phyloP scores from a whole-genome alignment of 2,797 vertebrate species.

The Odontamblyopus rebecca region DNA sequence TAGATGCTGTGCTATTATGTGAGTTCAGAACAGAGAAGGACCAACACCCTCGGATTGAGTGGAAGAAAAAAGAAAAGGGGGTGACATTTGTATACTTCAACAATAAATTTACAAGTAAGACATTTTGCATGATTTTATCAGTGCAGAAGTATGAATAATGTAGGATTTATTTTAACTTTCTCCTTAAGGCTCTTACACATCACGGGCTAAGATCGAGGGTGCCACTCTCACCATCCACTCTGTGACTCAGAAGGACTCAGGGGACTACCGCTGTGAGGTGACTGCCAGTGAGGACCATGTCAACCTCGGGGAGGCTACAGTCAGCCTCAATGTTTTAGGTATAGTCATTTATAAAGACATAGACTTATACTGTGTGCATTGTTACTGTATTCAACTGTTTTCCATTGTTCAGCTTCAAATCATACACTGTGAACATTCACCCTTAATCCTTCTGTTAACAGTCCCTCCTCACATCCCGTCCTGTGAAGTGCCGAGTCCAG shows the following conservation, averaged over 20 bases:
- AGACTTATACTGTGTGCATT: not conserved
- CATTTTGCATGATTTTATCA: not conserved
- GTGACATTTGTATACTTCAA: slow-evolving; percentile 90
- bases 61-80: slow-evolving; percentile 87
- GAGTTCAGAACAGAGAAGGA: slow-evolving; percentile 84
- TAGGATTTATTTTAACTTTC: not conserved
- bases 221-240: slow-evolving; percentile 87
- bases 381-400: not conserved
- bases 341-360: slow-evolving; percentile 20
- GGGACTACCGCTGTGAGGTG: slow-evolving; percentile 92
- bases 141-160: not conserved
- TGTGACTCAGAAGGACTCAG: slow-evolving; percentile 89
- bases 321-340: slow-evolving; percentile 88
- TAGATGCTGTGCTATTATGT: slow-evolving; percentile 88
- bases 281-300: slow-evolving; percentile 82
- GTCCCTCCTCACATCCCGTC: slow-evolving; percentile 85
- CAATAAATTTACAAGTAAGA: slow-evolving; percentile 78
- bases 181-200: slow-evolving; percentile 75
- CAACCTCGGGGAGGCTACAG: slow-evolving; percentile 82
- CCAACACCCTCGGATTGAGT: slow-evolving; percentile 85
- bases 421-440: not conserved
- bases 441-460: slow-evolving; percentile 38
- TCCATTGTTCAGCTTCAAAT: not conserved
- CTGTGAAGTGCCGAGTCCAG: slow-evolving; percentile 87
- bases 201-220: slow-evolving; percentile 85